Evolutionary conservation across 1,140 invertebrate species (phyloP).

Genomic region (Semibalanus balanoides): DNA sequence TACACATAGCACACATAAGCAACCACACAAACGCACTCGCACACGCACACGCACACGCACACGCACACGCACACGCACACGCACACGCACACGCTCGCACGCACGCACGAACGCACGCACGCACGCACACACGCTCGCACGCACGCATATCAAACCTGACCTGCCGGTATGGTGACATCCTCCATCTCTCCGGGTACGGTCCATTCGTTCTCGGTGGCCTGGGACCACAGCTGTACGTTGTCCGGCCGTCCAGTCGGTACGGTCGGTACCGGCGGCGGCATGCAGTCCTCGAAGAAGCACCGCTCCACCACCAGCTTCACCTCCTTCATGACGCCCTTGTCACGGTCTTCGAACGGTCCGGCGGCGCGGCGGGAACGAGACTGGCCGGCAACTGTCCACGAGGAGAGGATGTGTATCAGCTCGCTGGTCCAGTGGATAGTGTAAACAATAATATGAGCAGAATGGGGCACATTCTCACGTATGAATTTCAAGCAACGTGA

Average conservation of each 20-base stretch:
- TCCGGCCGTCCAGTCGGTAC: slow-evolving; percentile 12
- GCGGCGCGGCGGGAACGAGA: neutral
- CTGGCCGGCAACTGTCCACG: neutral
- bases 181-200: slow-evolving; percentile 12
- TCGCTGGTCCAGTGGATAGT: too few species aligned
- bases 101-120: too few species aligned
- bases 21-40: too few species aligned
- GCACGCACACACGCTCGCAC: too few species aligned
- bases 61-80: too few species aligned
- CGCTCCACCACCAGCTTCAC: slow-evolving; percentile 10
- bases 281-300: slow-evolving; percentile 15
- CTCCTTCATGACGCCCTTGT: neutral
- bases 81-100: too few species aligned
- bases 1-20: too few species aligned
- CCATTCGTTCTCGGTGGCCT: slow-evolving; percentile 10
- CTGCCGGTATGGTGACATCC: slow-evolving; percentile 13
- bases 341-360: neutral
- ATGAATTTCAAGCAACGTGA: too few species aligned
- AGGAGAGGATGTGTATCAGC: neutral
- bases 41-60: too few species aligned
- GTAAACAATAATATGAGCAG: too few species aligned
- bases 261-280: slow-evolving; percentile 15
- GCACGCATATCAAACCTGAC: too few species aligned
- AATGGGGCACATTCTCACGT: too few species aligned
- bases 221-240: slow-evolving; percentile 12